Percentiles rank a stretch among this genome's conserved stretches.
Evolutionary conservation across 2,797 vertebrate species (phyloP).

Genomic region (Amazona ochrocephala): DNA sequence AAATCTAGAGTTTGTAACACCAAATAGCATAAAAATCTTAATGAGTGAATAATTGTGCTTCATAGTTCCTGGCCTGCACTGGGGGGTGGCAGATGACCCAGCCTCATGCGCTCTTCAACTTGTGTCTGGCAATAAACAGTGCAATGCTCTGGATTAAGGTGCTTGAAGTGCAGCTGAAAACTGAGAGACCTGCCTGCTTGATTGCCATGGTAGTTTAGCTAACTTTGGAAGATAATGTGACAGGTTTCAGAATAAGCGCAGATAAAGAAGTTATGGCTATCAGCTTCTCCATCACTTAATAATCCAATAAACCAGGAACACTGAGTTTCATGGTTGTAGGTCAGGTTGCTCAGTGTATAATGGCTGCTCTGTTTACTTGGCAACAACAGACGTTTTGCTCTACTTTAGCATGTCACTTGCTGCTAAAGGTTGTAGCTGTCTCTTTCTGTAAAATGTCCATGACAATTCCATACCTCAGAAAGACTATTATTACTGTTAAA

Average conservation of each 20-base stretch:
- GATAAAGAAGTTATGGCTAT: conserved; percentile 43
- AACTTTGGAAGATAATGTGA: conserved; percentile 45
- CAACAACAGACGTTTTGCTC: background rate
- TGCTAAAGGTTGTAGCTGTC: background rate
- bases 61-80: background rate
- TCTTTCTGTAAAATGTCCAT: background rate
- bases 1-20: background rate
- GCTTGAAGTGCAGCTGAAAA: conserved; percentile 13
- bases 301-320: background rate
- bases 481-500: background rate
- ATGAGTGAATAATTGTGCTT: background rate
- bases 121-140: background rate
- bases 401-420: background rate
- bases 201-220: conserved; percentile 47
- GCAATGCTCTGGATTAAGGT: background rate
- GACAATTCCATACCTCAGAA: background rate
- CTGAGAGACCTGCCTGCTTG: conserved; percentile 15
- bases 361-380: conserved; percentile 41
- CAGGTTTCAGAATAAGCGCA: conserved; percentile 3
- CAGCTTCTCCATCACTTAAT: conserved; percentile 15
- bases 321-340: conserved; percentile 11
- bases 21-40: background rate
- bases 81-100: background rate
- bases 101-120: background rate
- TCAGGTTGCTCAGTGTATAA: conserved; percentile 37